phyloP scores from a whole-genome alignment of 2,888 invertebrate genomes.

The Uloborus plumipes region DNA sequence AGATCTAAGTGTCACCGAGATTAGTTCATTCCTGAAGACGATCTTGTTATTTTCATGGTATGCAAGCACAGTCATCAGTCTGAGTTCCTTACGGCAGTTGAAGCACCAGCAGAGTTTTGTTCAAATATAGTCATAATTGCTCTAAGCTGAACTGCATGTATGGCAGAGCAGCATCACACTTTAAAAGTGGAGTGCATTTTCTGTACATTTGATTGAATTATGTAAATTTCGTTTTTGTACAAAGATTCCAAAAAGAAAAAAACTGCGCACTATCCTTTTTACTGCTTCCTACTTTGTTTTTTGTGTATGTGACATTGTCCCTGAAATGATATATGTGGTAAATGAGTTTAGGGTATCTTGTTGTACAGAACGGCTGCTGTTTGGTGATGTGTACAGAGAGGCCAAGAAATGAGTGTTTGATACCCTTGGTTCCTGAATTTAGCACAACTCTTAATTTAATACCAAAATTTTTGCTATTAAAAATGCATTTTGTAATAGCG shows the following conservation, averaged over 20 bases:
- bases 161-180: slow-evolving; percentile 38
- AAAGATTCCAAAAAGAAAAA: slow-evolving; percentile 44
- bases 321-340: slow-evolving; percentile 42
- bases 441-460: slow-evolving; percentile 48
- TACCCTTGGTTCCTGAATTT: slow-evolving; percentile 53
- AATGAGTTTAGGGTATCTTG: slow-evolving; percentile 52
- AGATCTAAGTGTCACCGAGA: slow-evolving; percentile 42
- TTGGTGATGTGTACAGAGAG: slow-evolving; percentile 56
- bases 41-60: slow-evolving; percentile 41
- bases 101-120: slow-evolving; percentile 50
- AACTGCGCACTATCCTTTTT: slow-evolving; percentile 58
- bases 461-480: slow-evolving; percentile 36
- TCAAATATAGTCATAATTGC: slow-evolving; percentile 50
- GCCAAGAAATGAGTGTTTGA: slow-evolving; percentile 33
- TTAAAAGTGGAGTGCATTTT: slow-evolving; percentile 44
- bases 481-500: slow-evolving; percentile 37
- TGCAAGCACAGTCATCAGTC: slow-evolving; percentile 61
- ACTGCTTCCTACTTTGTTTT: slow-evolving; percentile 57
- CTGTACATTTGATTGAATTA: slow-evolving; percentile 59
- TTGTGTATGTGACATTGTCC: slow-evolving; percentile 53
- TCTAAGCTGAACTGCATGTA: slow-evolving; percentile 52
- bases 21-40: slow-evolving; percentile 49
- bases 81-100: slow-evolving; percentile 59
- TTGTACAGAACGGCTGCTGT: slow-evolving; percentile 61
- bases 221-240: slow-evolving; percentile 64